Evolutionary conservation across 2,797 vertebrate genomes (phyloP).

Genomic region (Acanthiza pusilla): DNA sequence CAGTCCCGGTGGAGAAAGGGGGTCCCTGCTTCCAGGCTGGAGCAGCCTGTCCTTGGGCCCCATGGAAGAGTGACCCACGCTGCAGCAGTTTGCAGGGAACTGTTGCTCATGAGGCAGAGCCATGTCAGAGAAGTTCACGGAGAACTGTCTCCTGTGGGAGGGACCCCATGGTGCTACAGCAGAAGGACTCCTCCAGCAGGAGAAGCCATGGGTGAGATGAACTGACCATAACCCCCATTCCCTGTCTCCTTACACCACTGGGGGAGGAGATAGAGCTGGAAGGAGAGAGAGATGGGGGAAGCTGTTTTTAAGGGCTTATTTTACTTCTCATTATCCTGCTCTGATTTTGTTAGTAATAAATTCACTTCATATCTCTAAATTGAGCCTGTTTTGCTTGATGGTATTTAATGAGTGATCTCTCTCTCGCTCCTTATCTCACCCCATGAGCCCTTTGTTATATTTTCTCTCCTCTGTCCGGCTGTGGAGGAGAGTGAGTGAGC

Average conservation of each 20-base stretch:
- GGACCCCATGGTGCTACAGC: not conserved
- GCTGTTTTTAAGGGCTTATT: not conserved
- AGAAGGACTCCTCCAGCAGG: accelerated
- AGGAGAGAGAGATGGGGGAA: accelerated
- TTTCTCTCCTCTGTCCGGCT: not conserved
- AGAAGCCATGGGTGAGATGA: accelerated
- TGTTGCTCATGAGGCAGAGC: accelerated
- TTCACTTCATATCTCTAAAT: not conserved
- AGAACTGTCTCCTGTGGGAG: not conserved
- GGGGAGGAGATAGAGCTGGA: no score
- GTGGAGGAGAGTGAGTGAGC: accelerated
- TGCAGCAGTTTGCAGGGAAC: not conserved
- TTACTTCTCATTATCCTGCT: not conserved
- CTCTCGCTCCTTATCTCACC: no score
- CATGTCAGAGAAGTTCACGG: accelerated
- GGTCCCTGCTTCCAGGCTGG: not conserved
- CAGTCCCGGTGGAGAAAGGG: not conserved
- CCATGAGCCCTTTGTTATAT: not conserved
- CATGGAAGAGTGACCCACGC: not conserved
- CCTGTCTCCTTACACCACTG: accelerated
- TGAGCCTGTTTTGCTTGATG: not conserved
- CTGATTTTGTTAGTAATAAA: not conserved
- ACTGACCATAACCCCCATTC: no score
- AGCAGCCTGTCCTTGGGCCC: not conserved
- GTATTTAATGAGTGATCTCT: not conserved